phyloP scores from a whole-genome alignment of 2,113 vertebrate genomes.

The Clarias macrocephalus region DNA sequence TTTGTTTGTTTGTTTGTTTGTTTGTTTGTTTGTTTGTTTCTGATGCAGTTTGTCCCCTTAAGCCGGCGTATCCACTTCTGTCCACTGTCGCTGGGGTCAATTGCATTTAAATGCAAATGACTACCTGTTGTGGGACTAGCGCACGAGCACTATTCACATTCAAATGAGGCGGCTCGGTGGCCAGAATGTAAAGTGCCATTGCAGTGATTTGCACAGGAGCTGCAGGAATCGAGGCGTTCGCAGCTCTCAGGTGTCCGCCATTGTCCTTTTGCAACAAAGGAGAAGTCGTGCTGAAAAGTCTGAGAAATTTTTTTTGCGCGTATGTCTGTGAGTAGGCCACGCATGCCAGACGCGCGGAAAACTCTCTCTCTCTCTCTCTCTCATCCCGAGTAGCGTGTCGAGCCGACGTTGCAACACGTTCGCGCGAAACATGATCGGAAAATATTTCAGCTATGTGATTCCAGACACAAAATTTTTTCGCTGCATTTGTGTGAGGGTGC shows the following conservation, averaged over 20 bases:
- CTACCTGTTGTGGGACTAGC: conserved; percentile 48
- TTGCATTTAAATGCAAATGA: conserved; percentile 57
- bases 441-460: neutral
- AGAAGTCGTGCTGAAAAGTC: neutral
- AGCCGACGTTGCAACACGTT: neutral
- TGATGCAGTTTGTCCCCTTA: neutral
- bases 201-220: conserved; percentile 42
- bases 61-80: conserved; percentile 42
- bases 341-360: neutral
- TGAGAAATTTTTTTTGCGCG: neutral
- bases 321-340: neutral
- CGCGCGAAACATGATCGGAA: neutral
- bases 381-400: neutral
- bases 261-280: conserved; percentile 25
- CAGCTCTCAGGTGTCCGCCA: conserved; percentile 31
- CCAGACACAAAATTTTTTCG: neutral
- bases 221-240: neutral
- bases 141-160: conserved; percentile 51
- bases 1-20: no score
- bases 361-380: neutral
- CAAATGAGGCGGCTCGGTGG: conserved; percentile 38
- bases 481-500: neutral
- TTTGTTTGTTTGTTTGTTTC: neutral
- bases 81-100: conserved; percentile 39
- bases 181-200: conserved; percentile 42